phyloP scores from a whole-genome alignment of 2,888 invertebrate species.

The Zootermopsis nevadensis region DNA sequence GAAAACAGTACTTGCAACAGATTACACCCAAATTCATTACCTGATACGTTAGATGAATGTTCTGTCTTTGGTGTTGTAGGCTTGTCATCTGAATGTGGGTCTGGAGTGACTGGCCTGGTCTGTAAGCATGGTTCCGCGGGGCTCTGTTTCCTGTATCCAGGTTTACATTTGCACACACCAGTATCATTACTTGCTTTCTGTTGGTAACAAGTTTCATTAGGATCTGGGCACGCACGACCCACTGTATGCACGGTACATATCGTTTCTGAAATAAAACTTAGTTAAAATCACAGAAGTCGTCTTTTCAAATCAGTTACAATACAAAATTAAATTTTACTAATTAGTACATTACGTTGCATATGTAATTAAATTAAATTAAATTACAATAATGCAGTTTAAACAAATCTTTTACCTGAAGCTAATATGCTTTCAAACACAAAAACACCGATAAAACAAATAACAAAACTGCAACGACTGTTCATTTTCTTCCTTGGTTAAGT shows the following conservation, averaged over 20 bases:
- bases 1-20: no score
- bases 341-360: background rate
- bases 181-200: no score
- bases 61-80: background rate
- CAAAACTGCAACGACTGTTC: background rate
- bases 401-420: background rate
- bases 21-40: background rate
- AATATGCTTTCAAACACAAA: background rate
- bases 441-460: background rate
- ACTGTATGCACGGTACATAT: background rate
- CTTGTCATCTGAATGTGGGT: background rate
- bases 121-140: background rate
- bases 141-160: background rate
- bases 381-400: background rate
- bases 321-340: no score
- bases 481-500: background rate
- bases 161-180: slow-evolving; percentile 5
- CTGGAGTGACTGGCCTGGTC: background rate
- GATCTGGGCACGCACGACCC: background rate
- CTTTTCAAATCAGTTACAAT: background rate
- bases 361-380: no score
- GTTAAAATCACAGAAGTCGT: no score
- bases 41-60: background rate
- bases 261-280: no score
- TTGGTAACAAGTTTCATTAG: slow-evolving; percentile 9